A percentile compares a stretch with the other conserved stretches of the same genome.
Evolutionary conservation across 2,888 invertebrate species (phyloP).

Genomic region (Leptinotarsa juncta): DNA sequence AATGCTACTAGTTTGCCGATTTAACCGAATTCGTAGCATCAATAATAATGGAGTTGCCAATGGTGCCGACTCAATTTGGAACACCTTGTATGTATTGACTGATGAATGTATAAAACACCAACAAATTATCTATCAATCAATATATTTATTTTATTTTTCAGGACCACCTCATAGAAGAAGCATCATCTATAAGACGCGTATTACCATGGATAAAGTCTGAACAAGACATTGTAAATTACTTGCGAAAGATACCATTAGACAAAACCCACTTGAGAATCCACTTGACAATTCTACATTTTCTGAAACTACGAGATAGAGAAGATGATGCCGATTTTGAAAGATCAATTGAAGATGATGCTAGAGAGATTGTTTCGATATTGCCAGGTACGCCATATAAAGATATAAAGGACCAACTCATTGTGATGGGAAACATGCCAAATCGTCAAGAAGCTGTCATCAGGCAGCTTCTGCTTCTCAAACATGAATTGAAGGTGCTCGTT

Average conservation of each 20-base stretch:
- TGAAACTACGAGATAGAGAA: slow-evolving; percentile 27
- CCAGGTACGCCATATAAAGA: slow-evolving; percentile 34
- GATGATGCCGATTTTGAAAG: slow-evolving; percentile 27
- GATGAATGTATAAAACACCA: too few relatives aligned
- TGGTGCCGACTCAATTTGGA: too few relatives aligned
- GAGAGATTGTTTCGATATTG: slow-evolving; percentile 36
- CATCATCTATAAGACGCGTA: slow-evolving; percentile 31
- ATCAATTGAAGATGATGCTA: slow-evolving; percentile 40
- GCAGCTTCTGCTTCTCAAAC: slow-evolving; percentile 29
- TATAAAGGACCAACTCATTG: slow-evolving; percentile 34
- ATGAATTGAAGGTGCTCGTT: slow-evolving; percentile 25
- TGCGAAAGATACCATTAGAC: slow-evolving; percentile 39
- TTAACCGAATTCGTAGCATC: too few relatives aligned
- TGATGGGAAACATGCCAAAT: slow-evolving; percentile 37
- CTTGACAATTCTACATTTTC: slow-evolving; percentile 38
- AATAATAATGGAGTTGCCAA: too few relatives aligned
- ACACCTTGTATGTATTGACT: too few relatives aligned
- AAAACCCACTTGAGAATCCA: slow-evolving; percentile 36
- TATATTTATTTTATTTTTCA: neutral
- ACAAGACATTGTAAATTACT: slow-evolving; percentile 36
- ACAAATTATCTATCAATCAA: too few relatives aligned
- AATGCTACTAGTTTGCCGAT: too few relatives aligned
- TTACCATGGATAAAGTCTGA: slow-evolving; percentile 41
- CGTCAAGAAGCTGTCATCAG: slow-evolving; percentile 42
- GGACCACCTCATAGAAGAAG: slow-evolving; percentile 39